A percentile compares a stretch with the other conserved stretches of the same genome.
These are phyloP conservation scores for Syndactyla subalaris DNA, from an alignment of 2,797 vertebrate genomes.

Conservation along the genomic window DNA sequence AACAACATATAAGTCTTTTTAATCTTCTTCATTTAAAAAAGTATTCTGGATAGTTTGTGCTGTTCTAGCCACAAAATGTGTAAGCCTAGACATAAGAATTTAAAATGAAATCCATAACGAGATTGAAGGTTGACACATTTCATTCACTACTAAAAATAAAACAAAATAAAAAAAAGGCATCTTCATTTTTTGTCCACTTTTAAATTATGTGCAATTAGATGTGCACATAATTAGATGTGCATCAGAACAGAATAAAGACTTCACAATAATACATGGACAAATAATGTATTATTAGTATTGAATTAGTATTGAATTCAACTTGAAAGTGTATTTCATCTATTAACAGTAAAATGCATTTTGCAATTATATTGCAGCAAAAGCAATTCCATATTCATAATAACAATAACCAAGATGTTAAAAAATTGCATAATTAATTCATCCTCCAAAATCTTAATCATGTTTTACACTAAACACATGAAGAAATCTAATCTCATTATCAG, in stretches of 20 bases:
- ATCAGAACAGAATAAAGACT: neutral
- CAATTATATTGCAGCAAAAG: neutral
- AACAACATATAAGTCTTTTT: neutral
- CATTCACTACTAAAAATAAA: neutral
- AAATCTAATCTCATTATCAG: neutral
- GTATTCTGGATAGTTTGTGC: neutral
- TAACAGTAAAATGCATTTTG: neutral
- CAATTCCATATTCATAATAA: neutral
- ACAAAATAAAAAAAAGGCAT: too few relatives aligned
- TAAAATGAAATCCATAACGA: neutral
- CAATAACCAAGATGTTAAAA: neutral
- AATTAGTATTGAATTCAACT: neutral
- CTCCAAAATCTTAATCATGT: neutral
- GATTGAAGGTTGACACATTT: neutral
- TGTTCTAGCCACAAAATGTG: neutral
- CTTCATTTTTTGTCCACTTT: neutral
- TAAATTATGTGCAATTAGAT: neutral
- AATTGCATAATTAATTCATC: neutral
- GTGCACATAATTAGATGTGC: neutral
- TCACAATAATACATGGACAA: neutral
- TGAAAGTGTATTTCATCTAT: neutral
- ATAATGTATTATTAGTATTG: neutral
- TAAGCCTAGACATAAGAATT: neutral
- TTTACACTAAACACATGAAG: neutral
- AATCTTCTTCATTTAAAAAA: neutral